These are phyloP conservation scores for Pelobates fuscus DNA, from an alignment of 2,113 vertebrate genomes.

Conservation along the genomic window DNA sequence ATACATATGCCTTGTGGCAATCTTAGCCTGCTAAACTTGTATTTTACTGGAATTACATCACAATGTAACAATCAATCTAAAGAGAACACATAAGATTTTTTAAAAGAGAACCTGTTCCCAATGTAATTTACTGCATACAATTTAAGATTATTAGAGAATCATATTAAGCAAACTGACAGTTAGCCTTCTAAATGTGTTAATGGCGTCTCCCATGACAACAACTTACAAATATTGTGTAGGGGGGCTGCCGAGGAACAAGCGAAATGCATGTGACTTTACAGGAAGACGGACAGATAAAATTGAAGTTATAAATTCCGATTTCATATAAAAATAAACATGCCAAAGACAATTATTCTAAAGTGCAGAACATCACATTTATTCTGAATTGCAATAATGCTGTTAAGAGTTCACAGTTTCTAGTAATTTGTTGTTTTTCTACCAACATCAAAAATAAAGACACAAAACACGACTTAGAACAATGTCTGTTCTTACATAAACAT, in stretches of 20 bases:
- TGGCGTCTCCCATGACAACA: background rate
- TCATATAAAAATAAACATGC: constrained; percentile 1
- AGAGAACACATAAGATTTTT: background rate
- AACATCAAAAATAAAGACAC: constrained; percentile 3
- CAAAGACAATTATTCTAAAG: background rate
- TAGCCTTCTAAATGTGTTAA: background rate
- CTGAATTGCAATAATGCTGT: constrained; percentile 24
- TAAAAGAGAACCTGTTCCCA: background rate
- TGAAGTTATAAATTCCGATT: background rate
- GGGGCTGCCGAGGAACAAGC: background rate
- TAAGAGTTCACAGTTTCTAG: constrained; percentile 23
- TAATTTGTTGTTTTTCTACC: constrained; percentile 34
- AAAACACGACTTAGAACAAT: background rate
- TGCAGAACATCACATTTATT: background rate
- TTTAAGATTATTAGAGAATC: background rate
- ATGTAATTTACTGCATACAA: background rate
- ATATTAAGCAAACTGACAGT: background rate
- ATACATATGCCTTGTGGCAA: too few relatives aligned
- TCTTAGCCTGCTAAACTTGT: too few relatives aligned
- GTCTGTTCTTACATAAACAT: background rate
- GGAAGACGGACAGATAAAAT: background rate
- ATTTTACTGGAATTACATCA: too few relatives aligned
- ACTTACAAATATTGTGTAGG: background rate
- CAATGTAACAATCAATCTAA: background rate
- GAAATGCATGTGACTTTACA: background rate